Percentiles rank a stretch among this genome's conserved stretches.
These are phyloP conservation scores for Bombyx mandarina DNA, from an alignment of 1,140 invertebrate species.

Conservation along the genomic window DNA sequence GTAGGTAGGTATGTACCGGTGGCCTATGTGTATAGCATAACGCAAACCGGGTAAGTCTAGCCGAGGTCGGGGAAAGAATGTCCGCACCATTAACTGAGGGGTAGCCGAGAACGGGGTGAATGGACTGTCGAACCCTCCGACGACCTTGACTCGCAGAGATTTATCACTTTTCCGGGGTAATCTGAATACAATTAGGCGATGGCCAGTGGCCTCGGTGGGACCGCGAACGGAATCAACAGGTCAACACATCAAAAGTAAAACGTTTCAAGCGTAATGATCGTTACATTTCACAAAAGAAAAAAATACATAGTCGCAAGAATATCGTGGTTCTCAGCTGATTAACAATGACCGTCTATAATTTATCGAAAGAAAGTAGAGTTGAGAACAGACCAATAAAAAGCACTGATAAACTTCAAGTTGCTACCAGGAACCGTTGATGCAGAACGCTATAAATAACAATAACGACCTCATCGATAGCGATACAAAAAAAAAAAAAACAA, in stretches of 20 bases:
- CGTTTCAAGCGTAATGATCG: too few relatives aligned
- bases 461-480: too few relatives aligned
- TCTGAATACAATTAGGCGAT: constrained; percentile 62
- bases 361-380: too few relatives aligned
- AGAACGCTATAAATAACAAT: too few relatives aligned
- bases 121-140: constrained; percentile 55
- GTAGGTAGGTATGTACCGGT: constrained; percentile 10
- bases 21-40: constrained; percentile 19
- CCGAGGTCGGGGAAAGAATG: constrained; percentile 44
- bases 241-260: constrained; percentile 9
- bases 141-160: constrained; percentile 62
- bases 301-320: too few relatives aligned
- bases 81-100: constrained; percentile 51
- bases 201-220: constrained; percentile 25
- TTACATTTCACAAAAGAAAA: too few relatives aligned
- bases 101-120: constrained; percentile 49
- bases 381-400: too few relatives aligned
- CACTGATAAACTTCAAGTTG: too few relatives aligned
- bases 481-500: too few relatives aligned
- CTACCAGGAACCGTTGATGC: too few relatives aligned
- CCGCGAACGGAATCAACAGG: constrained; percentile 31
- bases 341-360: too few relatives aligned
- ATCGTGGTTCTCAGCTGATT: too few relatives aligned
- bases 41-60: constrained; percentile 19
- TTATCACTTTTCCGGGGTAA: constrained; percentile 62